Conservation (phyloP, 2,797 vertebrate genomes). For the Lepilemur ruficaudatus region DNA sequence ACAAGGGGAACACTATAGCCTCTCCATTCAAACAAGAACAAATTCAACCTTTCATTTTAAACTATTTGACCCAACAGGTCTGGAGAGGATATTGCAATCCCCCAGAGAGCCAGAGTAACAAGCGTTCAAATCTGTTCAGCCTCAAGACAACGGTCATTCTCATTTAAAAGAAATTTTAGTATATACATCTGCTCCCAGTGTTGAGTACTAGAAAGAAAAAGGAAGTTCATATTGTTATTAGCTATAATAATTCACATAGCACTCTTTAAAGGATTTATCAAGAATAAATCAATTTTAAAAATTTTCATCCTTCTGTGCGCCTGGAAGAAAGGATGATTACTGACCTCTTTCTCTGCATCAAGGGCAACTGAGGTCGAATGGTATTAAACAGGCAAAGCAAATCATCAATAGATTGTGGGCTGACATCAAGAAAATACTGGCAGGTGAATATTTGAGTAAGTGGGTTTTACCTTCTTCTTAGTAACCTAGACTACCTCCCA, state of each 20-base stretch:
- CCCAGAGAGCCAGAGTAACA: conserved; percentile 25
- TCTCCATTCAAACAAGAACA: conserved; percentile 62
- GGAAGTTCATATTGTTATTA: conserved; percentile 16
- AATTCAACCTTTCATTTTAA: conserved; percentile 62
- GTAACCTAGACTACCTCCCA: background rate
- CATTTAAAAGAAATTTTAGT: conserved; percentile 26
- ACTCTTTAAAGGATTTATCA: conserved; percentile 18
- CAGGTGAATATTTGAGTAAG: background rate
- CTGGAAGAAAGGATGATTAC: conserved; percentile 20
- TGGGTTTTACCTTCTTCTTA: background rate
- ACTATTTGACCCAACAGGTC: conserved; percentile 46
- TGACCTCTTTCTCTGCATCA: conserved; percentile 26
- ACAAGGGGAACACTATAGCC: conserved; percentile 48
- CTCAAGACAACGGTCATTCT: conserved; percentile 27
- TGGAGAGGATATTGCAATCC: conserved; percentile 14
- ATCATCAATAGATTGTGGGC: background rate
- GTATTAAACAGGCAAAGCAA: conserved; percentile 24
- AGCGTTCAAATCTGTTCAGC: conserved; percentile 43
- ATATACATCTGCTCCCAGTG: background rate
- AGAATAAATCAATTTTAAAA: conserved; percentile 49
- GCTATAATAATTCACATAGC: conserved; percentile 9
- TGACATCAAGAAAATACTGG: background rate
- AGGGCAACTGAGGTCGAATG: background rate
- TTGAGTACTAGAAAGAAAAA: background rate
- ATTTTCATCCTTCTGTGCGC: background rate